phyloP scores from a whole-genome alignment of 2,888 invertebrate genomes.

The Rotaria socialis region DNA sequence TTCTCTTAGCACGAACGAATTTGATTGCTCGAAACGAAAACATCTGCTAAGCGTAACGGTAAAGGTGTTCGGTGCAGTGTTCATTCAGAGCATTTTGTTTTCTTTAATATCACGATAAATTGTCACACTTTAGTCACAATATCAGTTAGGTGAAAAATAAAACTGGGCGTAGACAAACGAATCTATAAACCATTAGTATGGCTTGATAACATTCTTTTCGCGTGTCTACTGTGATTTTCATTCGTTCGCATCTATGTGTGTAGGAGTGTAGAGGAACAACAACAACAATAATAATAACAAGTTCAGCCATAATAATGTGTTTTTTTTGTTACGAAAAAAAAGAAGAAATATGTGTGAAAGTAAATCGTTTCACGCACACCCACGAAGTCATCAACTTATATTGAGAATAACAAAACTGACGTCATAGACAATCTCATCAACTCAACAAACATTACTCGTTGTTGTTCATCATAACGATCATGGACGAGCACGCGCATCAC shows the following conservation, averaged over 20 bases:
- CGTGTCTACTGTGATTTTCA: not conserved
- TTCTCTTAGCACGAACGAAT: not conserved
- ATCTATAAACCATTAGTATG: not conserved
- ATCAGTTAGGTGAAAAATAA: constrained; percentile 25
- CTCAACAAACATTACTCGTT: not conserved
- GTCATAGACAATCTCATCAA: constrained; percentile 26
- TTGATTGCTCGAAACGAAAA: not conserved
- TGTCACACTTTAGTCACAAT: constrained; percentile 29
- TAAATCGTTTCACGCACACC: constrained; percentile 26
- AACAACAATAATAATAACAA: not conserved
- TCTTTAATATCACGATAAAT: not conserved
- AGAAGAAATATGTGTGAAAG: not conserved
- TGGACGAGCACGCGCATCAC: not conserved
- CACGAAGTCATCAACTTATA: constrained; percentile 4
- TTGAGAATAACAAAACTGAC: not conserved
- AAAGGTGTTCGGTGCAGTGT: not conserved
- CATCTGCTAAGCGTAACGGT: constrained; percentile 19
- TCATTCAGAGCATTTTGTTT: not conserved
- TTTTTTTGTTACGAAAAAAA: not conserved
- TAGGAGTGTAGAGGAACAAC: not conserved
- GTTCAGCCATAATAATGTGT: constrained; percentile 4
- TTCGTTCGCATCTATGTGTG: not conserved
- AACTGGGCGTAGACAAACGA: not conserved
- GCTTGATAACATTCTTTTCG: constrained; percentile 25
- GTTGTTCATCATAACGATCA: not conserved